Conservation (phyloP, 1,140 invertebrate species). For the Lutraria rhynchaena region DNA sequence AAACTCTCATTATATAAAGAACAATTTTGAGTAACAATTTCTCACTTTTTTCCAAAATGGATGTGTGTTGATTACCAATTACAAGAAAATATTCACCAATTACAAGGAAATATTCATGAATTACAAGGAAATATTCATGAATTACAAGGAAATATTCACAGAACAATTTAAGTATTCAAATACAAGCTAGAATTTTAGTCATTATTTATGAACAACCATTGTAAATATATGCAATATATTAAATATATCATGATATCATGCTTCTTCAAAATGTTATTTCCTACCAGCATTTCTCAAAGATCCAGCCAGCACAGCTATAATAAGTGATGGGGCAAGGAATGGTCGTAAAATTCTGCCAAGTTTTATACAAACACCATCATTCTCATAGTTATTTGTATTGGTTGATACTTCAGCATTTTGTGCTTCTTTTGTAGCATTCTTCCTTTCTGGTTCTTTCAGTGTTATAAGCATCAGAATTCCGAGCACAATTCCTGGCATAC, state of each 20-base stretch:
- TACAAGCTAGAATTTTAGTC: too few relatives aligned
- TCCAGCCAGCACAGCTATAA: slow-evolving; percentile 92
- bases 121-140: too few relatives aligned
- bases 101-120: too few relatives aligned
- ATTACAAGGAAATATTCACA: too few relatives aligned
- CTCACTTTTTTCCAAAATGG: too few relatives aligned
- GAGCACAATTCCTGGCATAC: slow-evolving; percentile 90
- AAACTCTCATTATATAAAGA: too few relatives aligned
- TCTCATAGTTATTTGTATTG: background rate
- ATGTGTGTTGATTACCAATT: too few relatives aligned
- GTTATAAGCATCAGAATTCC: slow-evolving; percentile 89
- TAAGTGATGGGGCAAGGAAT: slow-evolving; percentile 89
- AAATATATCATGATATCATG: background rate
- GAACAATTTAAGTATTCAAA: too few relatives aligned
- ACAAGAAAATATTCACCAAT: too few relatives aligned
- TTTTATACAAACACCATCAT: slow-evolving; percentile 7
- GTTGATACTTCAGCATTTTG: background rate
- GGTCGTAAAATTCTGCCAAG: slow-evolving; percentile 76
- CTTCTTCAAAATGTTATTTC: slow-evolving; percentile 65
- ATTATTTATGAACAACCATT: too few relatives aligned
- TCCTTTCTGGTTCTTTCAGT: slow-evolving; percentile 89
- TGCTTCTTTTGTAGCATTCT: slow-evolving; percentile 83
- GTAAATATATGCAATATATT: too few relatives aligned
- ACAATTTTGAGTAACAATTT: too few relatives aligned
- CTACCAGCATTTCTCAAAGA: slow-evolving; percentile 94